A percentile compares a stretch with the other conserved stretches of the same genome.
phyloP scores from a whole-genome alignment of 23 tunicate genomes.

The Styela plicata region DNA sequence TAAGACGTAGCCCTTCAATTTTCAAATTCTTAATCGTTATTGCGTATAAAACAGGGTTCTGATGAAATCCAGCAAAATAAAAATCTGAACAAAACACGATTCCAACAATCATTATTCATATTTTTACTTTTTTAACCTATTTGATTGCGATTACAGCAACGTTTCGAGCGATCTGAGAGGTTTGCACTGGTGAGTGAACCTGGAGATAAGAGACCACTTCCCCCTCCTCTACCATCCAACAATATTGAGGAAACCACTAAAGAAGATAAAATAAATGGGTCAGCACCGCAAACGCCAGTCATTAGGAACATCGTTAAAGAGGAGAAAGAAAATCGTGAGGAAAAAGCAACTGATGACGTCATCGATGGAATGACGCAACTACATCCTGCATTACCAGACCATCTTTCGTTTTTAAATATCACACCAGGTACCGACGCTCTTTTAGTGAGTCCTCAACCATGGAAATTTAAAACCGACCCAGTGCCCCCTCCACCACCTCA shows the following conservation, averaged over 20 bases:
- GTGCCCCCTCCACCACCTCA: background rate
- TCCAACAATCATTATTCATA: too few relatives aligned
- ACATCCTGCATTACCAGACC: background rate
- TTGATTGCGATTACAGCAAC: constrained; percentile 14
- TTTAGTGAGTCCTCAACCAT: constrained; percentile 16
- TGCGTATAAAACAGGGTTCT: too few relatives aligned
- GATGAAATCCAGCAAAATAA: too few relatives aligned
- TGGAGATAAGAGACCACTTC: background rate
- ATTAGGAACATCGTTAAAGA: background rate
- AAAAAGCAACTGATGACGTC: background rate
- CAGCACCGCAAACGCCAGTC: background rate
- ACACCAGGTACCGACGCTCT: background rate
- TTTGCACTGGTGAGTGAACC: constrained; percentile 24
- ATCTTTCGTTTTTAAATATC: background rate
- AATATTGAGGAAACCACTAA: background rate
- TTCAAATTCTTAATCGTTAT: too few relatives aligned
- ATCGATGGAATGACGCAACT: background rate
- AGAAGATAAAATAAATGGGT: background rate
- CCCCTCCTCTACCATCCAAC: background rate
- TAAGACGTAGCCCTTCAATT: too few relatives aligned
- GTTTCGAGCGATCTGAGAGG: constrained; percentile 26
- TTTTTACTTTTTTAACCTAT: too few relatives aligned
- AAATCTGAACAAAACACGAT: too few relatives aligned
- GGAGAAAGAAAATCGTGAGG: background rate
- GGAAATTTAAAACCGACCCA: constrained; percentile 17